Evolutionary conservation across 2,888 invertebrate species (phyloP).

Genomic region (Ornithoptera priamus): DNA sequence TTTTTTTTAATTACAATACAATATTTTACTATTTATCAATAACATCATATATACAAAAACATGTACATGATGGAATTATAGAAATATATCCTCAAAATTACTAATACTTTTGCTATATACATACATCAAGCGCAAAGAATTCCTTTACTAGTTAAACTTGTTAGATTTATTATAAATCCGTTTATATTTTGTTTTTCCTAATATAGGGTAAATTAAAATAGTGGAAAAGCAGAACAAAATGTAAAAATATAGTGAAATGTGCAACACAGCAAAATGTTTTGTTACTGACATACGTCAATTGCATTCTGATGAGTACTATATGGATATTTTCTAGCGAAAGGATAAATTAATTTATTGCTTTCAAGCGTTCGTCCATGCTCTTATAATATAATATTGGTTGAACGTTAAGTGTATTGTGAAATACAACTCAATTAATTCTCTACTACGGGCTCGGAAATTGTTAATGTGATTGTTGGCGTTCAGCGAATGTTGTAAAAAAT

Average conservation of each 20-base stretch:
- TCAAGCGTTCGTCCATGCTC: slow-evolving; percentile 14
- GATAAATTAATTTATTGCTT: slow-evolving; percentile 16
- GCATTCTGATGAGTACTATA: neutral
- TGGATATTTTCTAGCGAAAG: slow-evolving; percentile 3
- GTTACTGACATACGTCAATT: neutral
- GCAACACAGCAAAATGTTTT: neutral
- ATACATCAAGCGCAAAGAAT: no score
- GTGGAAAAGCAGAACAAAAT: neutral
- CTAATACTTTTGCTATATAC: no score
- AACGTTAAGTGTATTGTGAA: slow-evolving; percentile 28
- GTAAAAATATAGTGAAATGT: neutral
- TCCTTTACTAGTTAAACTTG: no score
- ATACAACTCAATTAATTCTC: slow-evolving; percentile 30
- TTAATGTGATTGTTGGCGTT: slow-evolving; percentile 27
- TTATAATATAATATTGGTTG: slow-evolving; percentile 24
- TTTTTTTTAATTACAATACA: no score
- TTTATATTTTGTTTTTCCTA: neutral
- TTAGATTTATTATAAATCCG: no score
- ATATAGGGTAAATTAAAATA: neutral
- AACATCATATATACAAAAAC: no score
- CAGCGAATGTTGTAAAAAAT: slow-evolving; percentile 16
- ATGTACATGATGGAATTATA: no score
- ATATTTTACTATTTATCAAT: no score
- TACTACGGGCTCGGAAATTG: slow-evolving; percentile 25
- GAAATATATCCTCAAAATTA: no score